Conservation (phyloP, 2,888 invertebrate species). For the Andrena trimmerana region DNA sequence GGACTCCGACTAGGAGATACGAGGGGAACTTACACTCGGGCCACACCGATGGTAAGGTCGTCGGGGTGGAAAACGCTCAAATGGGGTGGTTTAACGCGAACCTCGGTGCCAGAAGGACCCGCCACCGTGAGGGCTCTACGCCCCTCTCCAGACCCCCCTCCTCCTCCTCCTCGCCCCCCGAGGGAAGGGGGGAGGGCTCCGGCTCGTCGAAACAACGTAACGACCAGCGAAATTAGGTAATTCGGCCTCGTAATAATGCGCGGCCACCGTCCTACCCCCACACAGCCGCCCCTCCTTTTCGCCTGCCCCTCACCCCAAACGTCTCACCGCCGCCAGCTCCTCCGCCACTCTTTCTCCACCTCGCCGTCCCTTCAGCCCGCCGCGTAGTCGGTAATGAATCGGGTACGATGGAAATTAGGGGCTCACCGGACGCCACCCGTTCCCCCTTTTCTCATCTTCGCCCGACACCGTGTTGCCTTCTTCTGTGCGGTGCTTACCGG, state of each 20-base stretch:
- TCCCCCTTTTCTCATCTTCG: constrained; percentile 57
- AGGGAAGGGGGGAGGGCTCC: constrained; percentile 54
- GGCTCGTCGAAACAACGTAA: constrained; percentile 83
- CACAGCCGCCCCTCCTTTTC: constrained; percentile 9
- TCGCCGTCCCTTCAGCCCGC: constrained; percentile 61
- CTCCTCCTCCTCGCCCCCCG: constrained; percentile 41
- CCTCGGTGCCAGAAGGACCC: constrained; percentile 84
- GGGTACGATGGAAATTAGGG: constrained; percentile 82
- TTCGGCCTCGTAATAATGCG: constrained; percentile 84
- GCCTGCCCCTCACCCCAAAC: constrained; percentile 1
- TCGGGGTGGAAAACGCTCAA: constrained; percentile 85
- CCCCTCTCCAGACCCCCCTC: constrained; percentile 61
- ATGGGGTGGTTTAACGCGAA: constrained; percentile 85
- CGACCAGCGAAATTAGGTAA: constrained; percentile 85
- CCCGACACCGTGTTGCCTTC: constrained; percentile 57
- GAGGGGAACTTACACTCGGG: constrained; percentile 63
- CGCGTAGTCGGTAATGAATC: constrained; percentile 82
- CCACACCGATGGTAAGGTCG: constrained; percentile 81
- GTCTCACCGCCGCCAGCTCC: constrained; percentile 26
- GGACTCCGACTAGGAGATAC: constrained; percentile 64
- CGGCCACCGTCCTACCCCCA: constrained; percentile 71
- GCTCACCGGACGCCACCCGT: constrained; percentile 74
- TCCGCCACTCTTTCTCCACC: constrained; percentile 51
- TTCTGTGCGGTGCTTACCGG: constrained; percentile 49
- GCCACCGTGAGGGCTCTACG: constrained; percentile 74